These are phyloP conservation scores for Leuctra nigra DNA, from an alignment of 2,888 invertebrate species.

Conservation along the genomic window DNA sequence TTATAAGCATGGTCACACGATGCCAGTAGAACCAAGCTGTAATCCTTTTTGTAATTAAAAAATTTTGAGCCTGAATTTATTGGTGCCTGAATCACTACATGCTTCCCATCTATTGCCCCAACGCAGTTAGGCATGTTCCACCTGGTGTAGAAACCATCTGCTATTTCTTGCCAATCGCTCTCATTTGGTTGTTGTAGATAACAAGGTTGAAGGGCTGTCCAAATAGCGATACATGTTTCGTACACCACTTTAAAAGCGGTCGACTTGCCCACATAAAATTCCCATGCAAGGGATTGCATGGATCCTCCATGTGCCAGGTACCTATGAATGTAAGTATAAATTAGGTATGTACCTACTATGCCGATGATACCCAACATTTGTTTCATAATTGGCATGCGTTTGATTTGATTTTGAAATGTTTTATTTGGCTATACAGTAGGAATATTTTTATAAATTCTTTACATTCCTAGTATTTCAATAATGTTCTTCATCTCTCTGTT, in stretches of 20 bases:
- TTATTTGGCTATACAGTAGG: no score
- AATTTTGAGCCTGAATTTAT: not conserved
- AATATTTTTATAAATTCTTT: no score
- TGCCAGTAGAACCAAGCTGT: not conserved
- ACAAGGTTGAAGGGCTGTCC: constrained; percentile 5
- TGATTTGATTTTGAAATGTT: no score
- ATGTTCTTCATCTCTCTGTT: no score
- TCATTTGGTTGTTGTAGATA: constrained; percentile 1
- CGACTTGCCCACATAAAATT: constrained; percentile 10
- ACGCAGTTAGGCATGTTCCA: constrained; percentile 17
- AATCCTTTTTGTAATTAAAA: constrained; percentile 9
- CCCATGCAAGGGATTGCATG: constrained; percentile 10
- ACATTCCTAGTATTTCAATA: no score
- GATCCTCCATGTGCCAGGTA: constrained; percentile 1
- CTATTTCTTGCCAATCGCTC: constrained; percentile 7
- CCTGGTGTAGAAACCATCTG: constrained; percentile 1
- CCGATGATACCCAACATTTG: no score
- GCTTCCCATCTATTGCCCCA: constrained; percentile 9
- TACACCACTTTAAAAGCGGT: constrained; percentile 1
- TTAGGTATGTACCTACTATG: no score
- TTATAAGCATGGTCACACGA: not conserved
- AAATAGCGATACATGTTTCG: constrained; percentile 5
- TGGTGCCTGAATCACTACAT: constrained; percentile 8
- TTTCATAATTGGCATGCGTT: no score
- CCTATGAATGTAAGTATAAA: no score